A percentile compares a stretch with the other conserved stretches of the same genome.
Evolutionary conservation across 2,888 invertebrate genomes (phyloP).

Genomic region (Fabriciana adippe): DNA sequence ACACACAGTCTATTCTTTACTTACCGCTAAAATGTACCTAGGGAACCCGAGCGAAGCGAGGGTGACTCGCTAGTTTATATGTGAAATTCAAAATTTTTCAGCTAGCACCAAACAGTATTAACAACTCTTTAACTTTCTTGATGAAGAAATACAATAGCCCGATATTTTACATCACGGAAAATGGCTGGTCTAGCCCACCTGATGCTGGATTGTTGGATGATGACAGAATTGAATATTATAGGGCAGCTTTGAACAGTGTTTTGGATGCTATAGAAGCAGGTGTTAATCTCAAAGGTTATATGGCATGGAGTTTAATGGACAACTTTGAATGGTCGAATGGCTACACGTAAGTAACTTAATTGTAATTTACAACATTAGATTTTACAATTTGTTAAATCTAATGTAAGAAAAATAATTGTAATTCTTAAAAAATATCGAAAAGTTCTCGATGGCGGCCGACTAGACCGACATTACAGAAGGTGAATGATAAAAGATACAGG

Average conservation of each 20-base stretch:
- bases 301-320: slow-evolving; percentile 84
- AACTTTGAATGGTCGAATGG: slow-evolving; percentile 85
- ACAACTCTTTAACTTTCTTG: slow-evolving; percentile 76
- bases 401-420: background rate
- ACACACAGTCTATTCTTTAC: no score
- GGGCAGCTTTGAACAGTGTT: slow-evolving; percentile 66
- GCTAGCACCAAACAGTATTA: slow-evolving; percentile 82
- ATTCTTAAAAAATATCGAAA: no score
- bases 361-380: no score
- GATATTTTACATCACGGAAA: slow-evolving; percentile 83
- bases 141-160: slow-evolving; percentile 75
- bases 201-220: slow-evolving; percentile 63
- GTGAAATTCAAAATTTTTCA: slow-evolving; percentile 41
- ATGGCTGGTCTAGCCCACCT: slow-evolving; percentile 75
- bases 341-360: slow-evolving; percentile 65
- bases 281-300: slow-evolving; percentile 77
- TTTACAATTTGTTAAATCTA: no score
- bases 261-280: slow-evolving; percentile 71
- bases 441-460: no score
- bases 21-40: no score
- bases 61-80: no score
- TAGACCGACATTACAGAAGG: no score
- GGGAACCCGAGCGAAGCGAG: no score
- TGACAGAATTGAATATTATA: slow-evolving; percentile 67
- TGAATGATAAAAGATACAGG: no score